Base-by-base conservation (phyloP, 2,113 vertebrate genomes). In the Zeus faber region DNA sequence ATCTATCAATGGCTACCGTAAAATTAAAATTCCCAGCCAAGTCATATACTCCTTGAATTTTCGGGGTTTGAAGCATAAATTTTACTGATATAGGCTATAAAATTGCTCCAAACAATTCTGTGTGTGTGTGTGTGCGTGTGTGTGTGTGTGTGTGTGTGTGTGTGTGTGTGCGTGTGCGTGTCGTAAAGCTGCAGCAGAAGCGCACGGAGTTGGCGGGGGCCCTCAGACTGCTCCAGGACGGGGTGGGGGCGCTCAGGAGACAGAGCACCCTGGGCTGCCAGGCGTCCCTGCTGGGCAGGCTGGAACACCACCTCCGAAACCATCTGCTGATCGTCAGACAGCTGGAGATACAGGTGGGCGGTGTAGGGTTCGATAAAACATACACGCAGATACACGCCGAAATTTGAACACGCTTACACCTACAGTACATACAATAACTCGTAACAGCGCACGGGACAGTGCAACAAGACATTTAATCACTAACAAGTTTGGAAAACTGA, bases 171-270 rank as follows among this genome's bases (percentile, higher is more conserved):
- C 24, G 7, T 41, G 16, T 55, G 49, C 21, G 33, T 52, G 50
- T 24, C 37, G 20, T 64, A 3, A 56, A 85, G 85, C 23, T 78
- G 4, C 62, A 66, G 57, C 55, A 81, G 54, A 85, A 80, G 53
- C 47, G 3, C 29, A 60, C 65, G 3, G 74, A 79, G 1, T 65
- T 84, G 6, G 2, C 46, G 20, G 49, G n/a, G 5, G 27, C 65
- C 39, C 43, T 87, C 14, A 41, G 8, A 7, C 4, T 40, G 45
- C 53, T 84, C 22, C 9, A 43, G 0, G 35, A 31, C 0, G 65
- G 49, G 9, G 9, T 79, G 10, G 11, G 22, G 5, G 1, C 1
- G 2, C 27, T 20, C 3, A 27, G 1, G 8, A 43, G 16, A 8
- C 25, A 49, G 6, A 13, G 18, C n/a, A 40, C 18, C 1, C 11